phyloP scores from a whole-genome alignment of 2,888 invertebrate genomes.

The Torymus auratus region DNA sequence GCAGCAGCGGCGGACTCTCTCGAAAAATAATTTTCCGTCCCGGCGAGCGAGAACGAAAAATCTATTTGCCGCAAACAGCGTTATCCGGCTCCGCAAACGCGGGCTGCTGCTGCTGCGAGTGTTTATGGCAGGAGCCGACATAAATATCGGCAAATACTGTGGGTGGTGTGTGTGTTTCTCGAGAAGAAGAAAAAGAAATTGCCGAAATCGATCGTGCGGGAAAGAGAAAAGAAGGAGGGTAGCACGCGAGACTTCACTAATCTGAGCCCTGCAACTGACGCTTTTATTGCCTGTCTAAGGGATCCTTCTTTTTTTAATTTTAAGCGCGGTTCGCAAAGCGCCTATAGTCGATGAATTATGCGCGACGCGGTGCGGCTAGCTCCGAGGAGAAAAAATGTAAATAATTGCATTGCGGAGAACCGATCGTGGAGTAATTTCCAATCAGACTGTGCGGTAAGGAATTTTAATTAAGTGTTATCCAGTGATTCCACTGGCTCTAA shows the following conservation, averaged over 20 bases:
- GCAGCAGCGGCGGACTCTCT: too few species aligned
- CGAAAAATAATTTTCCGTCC: constrained; percentile 1
- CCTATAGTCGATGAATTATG: too few species aligned
- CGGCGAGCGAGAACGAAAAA: constrained; percentile 3
- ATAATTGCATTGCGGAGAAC: too few species aligned
- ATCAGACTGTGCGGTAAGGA: too few species aligned
- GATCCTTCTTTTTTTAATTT: constrained; percentile 23
- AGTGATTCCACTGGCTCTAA: too few species aligned
- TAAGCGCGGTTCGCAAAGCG: background rate
- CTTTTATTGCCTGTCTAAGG: constrained; percentile 30
- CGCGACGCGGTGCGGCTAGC: too few species aligned
- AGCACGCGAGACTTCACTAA: too few species aligned
- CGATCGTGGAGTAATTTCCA: too few species aligned
- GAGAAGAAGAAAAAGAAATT: background rate
- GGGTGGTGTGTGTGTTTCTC: background rate
- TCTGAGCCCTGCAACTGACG: constrained; percentile 29
- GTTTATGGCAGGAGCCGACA: constrained; percentile 48
- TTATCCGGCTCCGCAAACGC: constrained; percentile 46
- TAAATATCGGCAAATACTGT: constrained; percentile 48
- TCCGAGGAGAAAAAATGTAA: too few species aligned
- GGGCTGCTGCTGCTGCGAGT: background rate
- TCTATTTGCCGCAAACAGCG: constrained; percentile 52
- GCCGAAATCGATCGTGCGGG: constrained; percentile 42
- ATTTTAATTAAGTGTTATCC: too few species aligned
- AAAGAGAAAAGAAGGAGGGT: too few species aligned